Conservation (phyloP, 2,797 vertebrate species). For the Trematomus bernacchii region DNA sequence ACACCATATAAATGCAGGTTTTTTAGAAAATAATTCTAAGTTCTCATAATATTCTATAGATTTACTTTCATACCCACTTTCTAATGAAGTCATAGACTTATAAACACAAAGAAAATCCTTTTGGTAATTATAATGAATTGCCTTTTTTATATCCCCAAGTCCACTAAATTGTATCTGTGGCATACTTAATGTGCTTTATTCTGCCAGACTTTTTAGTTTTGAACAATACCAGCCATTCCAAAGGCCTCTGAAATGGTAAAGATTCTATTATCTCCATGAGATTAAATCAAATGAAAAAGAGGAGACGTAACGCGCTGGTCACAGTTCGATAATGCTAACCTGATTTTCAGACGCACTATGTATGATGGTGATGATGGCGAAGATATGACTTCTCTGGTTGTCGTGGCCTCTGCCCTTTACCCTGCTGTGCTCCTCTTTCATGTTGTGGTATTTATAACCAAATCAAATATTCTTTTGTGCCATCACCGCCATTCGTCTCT, state of each 20-base stretch:
- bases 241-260: not conserved
- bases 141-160: not conserved
- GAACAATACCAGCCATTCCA: not conserved
- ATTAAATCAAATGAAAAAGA: not conserved
- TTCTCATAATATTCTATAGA: not conserved
- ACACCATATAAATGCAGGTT: not conserved
- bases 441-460: constrained; percentile 82
- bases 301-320: constrained; percentile 22
- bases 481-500: constrained; percentile 71
- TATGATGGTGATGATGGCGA: constrained; percentile 48
- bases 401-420: constrained; percentile 60
- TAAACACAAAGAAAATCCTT: not conserved
- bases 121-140: not conserved
- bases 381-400: constrained; percentile 58
- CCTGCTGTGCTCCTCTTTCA: constrained; percentile 80
- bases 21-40: constrained; percentile 2
- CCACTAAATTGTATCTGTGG: not conserved
- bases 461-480: constrained; percentile 88
- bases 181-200: not conserved
- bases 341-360: constrained; percentile 40
- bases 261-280: not conserved
- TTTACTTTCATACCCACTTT: not conserved
- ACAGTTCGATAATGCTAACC: constrained; percentile 40
- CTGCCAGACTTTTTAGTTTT: not conserved
- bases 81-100: not conserved